These are phyloP conservation scores for Pedionomus torquatus DNA, from an alignment of 2,113 vertebrate species.

Conservation along the genomic window DNA sequence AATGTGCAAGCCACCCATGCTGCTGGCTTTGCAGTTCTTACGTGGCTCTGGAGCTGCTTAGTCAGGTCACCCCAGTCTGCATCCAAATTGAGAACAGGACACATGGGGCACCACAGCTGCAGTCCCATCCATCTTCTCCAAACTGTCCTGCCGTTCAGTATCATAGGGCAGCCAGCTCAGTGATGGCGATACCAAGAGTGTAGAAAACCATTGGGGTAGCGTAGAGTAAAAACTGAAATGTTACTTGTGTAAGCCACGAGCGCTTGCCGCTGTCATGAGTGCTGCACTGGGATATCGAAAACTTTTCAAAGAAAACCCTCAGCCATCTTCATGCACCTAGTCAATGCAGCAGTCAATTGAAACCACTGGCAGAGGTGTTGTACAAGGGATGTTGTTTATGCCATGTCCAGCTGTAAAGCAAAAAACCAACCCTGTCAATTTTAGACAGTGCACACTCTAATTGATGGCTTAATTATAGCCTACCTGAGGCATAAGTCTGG, in stretches of 20 bases:
- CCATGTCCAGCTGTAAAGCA: neutral
- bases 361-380: neutral
- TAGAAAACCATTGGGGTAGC: neutral
- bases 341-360: neutral
- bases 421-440: neutral
- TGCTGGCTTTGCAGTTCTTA: neutral
- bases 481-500: neutral
- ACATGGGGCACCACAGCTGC: neutral
- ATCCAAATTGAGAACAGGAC: neutral
- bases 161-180: neutral
- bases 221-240: neutral
- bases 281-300: neutral
- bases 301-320: neutral
- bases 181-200: neutral
- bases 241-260: fast-evolving
- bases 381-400: neutral
- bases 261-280: neutral
- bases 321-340: neutral
- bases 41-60: neutral
- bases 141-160: neutral
- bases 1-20: neutral
- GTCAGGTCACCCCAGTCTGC: neutral
- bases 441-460: neutral
- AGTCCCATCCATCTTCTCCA: neutral
- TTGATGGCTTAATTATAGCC: neutral